Evolutionary conservation across 2,888 invertebrate species (phyloP).

Genomic region (Lepidocyrtinus sp.): DNA sequence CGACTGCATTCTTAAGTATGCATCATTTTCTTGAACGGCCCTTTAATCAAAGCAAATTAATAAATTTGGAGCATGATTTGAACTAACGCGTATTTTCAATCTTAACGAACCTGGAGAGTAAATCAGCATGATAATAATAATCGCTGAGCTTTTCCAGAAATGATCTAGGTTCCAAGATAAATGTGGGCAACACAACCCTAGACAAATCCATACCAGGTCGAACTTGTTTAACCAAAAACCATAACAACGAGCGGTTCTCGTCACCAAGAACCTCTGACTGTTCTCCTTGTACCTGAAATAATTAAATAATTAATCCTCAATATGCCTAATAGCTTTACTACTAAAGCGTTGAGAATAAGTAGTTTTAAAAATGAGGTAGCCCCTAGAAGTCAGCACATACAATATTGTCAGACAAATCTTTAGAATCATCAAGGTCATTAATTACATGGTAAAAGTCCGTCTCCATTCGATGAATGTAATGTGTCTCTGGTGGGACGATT

Average conservation of each 20-base stretch:
- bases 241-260: constrained; percentile 94
- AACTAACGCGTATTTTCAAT: no score
- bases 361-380: neutral
- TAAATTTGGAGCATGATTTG: constrained; percentile 22
- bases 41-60: no score
- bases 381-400: neutral
- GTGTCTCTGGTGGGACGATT: constrained; percentile 42
- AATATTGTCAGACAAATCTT: no score
- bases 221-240: constrained; percentile 93
- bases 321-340: neutral
- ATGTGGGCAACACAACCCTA: constrained; percentile 93
- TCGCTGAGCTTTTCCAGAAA: constrained; percentile 94
- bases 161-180: constrained; percentile 93
- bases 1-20: constrained; percentile 89
- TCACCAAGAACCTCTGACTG: constrained; percentile 94
- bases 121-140: constrained; percentile 94
- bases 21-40: constrained; percentile 87
- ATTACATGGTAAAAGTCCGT: constrained; percentile 66
- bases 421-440: neutral
- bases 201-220: constrained; percentile 91
- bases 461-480: constrained; percentile 58
- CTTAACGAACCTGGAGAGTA: constrained; percentile 82
- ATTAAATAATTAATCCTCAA: no score
- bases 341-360: neutral
- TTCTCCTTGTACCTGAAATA: constrained; percentile 78